Base-by-base conservation (phyloP, 2,888 invertebrate species). In the Arrhopalites spinosus region DNA sequence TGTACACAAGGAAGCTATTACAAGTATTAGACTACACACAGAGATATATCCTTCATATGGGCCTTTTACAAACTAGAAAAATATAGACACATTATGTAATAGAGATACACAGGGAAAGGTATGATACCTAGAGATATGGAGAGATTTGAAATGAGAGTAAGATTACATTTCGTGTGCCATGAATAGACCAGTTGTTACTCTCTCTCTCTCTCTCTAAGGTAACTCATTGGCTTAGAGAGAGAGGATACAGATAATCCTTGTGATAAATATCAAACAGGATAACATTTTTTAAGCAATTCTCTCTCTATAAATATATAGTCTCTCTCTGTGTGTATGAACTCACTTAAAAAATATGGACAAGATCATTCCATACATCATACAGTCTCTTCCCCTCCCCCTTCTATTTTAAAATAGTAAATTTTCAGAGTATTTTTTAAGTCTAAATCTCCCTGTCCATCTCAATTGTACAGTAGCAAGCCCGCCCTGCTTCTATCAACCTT, bases 131-230 rank as follows among this genome's bases (percentile, higher is more conserved):
- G 64, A 25, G 23, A 45, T 45, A 13, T 47, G 29, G 25, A 3
- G 50, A 1, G 27, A 50, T 25, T 29, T 23, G 3, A 61, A 13
- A 45, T 7, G 50, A 29, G 43, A 30, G 59, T 15, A 50, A 69
- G 69, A 71, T 71, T 71, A 59, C 43, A 71, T 71, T 71, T 71
- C 71, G 59, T 43, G 71, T 59, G 71, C 25, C 71, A 71, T 71
- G 71, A 71, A 71, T 71, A 71, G 71, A 56, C 20, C 71, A 59
- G 71, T 71, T 71, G 53, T 71, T 71, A 71, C 59, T 59, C 59
- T 27, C 25, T 59, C 50, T 50, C 17, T 15, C 45, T 45, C 45
- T 45, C 45, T 45, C 47, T 56, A 70, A 71, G 71, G 71, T 71
- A 71, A 56, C 70, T 59, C 29, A 70, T 36, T 70, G 59, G 20